phyloP scores from a whole-genome alignment of 1,140 invertebrate species.

The Drosophila oshimai region DNA sequence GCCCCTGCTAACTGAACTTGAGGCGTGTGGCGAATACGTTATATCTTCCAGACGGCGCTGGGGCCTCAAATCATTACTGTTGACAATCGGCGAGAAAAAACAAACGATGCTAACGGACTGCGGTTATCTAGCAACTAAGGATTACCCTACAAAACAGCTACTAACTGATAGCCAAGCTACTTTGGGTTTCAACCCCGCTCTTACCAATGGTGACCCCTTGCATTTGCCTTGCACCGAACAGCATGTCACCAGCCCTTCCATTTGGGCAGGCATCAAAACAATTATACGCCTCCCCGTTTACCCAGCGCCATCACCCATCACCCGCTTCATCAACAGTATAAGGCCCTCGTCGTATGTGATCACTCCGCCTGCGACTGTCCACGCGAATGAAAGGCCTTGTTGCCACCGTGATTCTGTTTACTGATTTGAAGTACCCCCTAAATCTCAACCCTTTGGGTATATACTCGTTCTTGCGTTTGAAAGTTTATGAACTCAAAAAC shows the following conservation, averaged over 20 bases:
- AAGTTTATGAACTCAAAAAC: too few relatives aligned
- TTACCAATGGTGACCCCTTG: background rate
- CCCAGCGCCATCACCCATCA: background rate
- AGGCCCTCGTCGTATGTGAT: slow-evolving; percentile 30
- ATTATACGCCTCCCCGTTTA: slow-evolving; percentile 17
- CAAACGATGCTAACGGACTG: slow-evolving; percentile 8
- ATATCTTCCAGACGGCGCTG: slow-evolving; percentile 46
- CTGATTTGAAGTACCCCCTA: slow-evolving; percentile 2
- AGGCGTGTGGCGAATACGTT: slow-evolving; percentile 9
- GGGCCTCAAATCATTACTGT: slow-evolving; percentile 41
- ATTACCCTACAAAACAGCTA: slow-evolving; percentile 13
- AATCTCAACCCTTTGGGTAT: background rate
- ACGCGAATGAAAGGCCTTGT: slow-evolving; percentile 35
- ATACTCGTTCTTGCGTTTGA: background rate
- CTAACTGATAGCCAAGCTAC: too few relatives aligned
- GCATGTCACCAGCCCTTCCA: background rate
- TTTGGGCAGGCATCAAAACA: slow-evolving; percentile 9
- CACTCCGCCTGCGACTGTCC: slow-evolving; percentile 56
- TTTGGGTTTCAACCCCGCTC: background rate
- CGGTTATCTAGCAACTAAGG: background rate
- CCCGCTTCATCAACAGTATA: background rate
- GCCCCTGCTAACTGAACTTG: slow-evolving; percentile 34
- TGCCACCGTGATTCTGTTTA: slow-evolving; percentile 21
- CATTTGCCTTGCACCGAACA: background rate
- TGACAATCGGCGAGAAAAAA: slow-evolving; percentile 12